Conservation (phyloP, 2,888 invertebrate genomes). For the Octonoba sinensis region DNA sequence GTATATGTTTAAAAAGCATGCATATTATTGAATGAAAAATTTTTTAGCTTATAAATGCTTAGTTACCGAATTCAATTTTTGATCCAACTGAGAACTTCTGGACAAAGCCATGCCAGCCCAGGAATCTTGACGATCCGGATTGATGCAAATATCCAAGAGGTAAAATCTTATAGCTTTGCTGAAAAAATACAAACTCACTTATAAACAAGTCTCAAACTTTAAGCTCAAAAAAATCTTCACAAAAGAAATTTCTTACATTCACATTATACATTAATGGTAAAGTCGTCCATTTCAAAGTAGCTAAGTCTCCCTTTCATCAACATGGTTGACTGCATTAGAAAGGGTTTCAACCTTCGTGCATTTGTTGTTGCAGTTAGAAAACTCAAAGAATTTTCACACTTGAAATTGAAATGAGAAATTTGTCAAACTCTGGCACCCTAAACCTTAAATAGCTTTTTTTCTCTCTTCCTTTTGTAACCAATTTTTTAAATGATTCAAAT, state of each 20-base stretch:
- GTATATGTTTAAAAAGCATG: not conserved
- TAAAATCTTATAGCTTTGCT: constrained; percentile 84
- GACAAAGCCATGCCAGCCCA: constrained; percentile 91
- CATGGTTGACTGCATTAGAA: too few relatives aligned
- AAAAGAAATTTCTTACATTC: not conserved
- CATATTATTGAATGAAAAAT: not conserved
- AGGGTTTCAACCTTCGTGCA: too few relatives aligned
- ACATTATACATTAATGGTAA: not conserved
- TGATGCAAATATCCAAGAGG: constrained; percentile 84
- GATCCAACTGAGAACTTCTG: constrained; percentile 79
- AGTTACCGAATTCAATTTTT: constrained; percentile 81
- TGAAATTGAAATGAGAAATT: too few relatives aligned
- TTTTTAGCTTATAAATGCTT: not conserved
- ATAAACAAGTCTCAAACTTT: not conserved
- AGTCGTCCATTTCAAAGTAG: not conserved
- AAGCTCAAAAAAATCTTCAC: not conserved
- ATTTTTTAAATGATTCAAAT: not conserved
- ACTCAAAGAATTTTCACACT: too few relatives aligned
- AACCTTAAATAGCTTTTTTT: too few relatives aligned
- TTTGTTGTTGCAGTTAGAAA: too few relatives aligned
- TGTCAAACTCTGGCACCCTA: too few relatives aligned
- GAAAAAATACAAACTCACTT: constrained; percentile 19
- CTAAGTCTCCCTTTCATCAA: too few relatives aligned
- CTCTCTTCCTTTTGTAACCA: too few relatives aligned
- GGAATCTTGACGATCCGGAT: constrained; percentile 85